Percentiles rank a stretch among this genome's conserved stretches.
phyloP scores from a whole-genome alignment of 2,797 vertebrate species.

The Esox lucius region DNA sequence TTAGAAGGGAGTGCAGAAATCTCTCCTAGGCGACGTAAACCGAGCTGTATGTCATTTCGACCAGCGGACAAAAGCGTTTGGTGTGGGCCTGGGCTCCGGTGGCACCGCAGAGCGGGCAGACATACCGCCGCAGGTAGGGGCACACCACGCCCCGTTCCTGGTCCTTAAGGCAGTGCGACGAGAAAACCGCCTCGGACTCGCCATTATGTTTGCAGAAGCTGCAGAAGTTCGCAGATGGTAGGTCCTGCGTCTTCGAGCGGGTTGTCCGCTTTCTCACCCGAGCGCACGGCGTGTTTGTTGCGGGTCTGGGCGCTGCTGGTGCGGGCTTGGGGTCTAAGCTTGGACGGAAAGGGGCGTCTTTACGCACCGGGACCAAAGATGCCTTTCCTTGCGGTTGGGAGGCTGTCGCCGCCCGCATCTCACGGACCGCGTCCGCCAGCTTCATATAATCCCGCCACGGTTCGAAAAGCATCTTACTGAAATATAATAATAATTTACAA shows the following conservation, averaged over 20 bases:
- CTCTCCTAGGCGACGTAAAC: conserved; percentile 58
- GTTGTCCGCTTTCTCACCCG: conserved; percentile 19
- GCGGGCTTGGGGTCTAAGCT: neutral
- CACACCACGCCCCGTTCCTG: conserved; percentile 75
- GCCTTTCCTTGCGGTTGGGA: neutral
- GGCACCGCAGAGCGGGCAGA: conserved; percentile 86
- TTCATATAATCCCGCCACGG: conserved; percentile 83
- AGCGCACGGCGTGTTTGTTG: neutral
- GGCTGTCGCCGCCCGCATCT: neutral
- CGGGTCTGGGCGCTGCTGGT: neutral
- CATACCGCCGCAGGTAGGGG: conserved; percentile 81
- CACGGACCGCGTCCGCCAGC: conserved; percentile 67
- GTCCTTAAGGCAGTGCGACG: conserved; percentile 80
- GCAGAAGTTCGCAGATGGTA: conserved; percentile 58
- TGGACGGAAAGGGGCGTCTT: neutral
- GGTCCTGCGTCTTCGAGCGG: neutral
- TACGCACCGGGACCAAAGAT: neutral
- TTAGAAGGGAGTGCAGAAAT: neutral
- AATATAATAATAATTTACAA: no score
- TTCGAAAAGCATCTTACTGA: no score
- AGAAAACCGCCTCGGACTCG: conserved; percentile 76
- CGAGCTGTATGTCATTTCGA: conserved; percentile 69
- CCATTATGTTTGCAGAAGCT: conserved; percentile 88
- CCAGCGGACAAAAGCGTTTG: conserved; percentile 84
- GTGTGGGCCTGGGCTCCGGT: conserved; percentile 82